Evolutionary conservation across 2,888 invertebrate species (phyloP).

Genomic region (Xanthia togata): DNA sequence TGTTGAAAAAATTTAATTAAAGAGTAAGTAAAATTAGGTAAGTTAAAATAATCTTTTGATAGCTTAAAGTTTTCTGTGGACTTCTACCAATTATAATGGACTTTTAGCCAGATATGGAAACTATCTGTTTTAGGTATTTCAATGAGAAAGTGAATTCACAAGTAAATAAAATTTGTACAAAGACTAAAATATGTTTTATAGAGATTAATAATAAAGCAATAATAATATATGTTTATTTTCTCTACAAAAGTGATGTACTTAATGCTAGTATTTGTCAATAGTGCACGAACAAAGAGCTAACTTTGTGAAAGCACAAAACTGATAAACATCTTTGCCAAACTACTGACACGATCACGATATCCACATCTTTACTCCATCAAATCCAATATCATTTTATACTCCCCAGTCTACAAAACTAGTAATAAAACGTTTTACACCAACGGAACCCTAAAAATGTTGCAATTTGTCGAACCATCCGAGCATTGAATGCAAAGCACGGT

Average conservation of each 20-base stretch:
- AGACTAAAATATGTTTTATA: neutral
- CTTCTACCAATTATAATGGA: neutral
- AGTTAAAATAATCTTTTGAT: neutral
- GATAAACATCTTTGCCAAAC: neutral
- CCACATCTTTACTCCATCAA: neutral
- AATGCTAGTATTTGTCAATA: too few relatives aligned
- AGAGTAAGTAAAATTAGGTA: neutral
- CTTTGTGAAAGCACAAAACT: too few relatives aligned
- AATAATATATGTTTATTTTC: too few relatives aligned
- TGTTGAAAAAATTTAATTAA: neutral
- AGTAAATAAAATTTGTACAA: neutral
- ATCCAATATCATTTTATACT: neutral
- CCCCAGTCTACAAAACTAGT: neutral
- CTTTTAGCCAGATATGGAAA: neutral
- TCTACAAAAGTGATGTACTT: too few relatives aligned
- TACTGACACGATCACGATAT: neutral
- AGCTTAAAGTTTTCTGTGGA: neutral
- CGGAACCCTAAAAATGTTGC: constrained; percentile 21
- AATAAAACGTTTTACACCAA: neutral
- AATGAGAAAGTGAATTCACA: neutral
- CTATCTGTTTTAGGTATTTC: neutral
- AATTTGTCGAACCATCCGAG: constrained; percentile 46
- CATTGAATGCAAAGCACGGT: constrained; percentile 40
- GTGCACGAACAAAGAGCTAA: too few relatives aligned
- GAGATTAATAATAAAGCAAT: too few relatives aligned